A percentile compares a stretch with the other conserved stretches of the same genome.
Conservation (phyloP, 2,888 invertebrate genomes). For the Drosophila quasianomalipes region DNA sequence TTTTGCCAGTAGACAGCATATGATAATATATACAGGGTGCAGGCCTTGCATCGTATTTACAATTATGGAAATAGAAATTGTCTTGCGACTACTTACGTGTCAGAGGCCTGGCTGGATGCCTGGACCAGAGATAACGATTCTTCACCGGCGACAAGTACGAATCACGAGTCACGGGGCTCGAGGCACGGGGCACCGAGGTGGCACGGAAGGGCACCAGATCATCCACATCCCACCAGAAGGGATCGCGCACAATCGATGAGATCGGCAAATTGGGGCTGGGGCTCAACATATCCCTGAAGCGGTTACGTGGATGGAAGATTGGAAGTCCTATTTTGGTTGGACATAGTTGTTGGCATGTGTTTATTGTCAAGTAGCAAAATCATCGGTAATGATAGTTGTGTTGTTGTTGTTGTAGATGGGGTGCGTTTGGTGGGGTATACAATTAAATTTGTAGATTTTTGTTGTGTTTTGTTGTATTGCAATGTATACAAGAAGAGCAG, state of each 20-base stretch:
- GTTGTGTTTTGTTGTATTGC: slow-evolving; percentile 65
- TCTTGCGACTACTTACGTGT: slow-evolving; percentile 88
- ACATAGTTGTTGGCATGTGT: slow-evolving; percentile 51
- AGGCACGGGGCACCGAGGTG: slow-evolving; percentile 87
- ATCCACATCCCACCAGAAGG: slow-evolving; percentile 95
- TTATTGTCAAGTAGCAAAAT: slow-evolving; percentile 51
- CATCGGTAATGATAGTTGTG: slow-evolving; percentile 49
- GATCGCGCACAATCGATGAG: slow-evolving; percentile 93
- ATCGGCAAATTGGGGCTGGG: slow-evolving; percentile 92
- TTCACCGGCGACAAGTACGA: slow-evolving; percentile 96
- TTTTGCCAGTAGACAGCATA: slow-evolving; percentile 11
- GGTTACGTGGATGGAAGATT: slow-evolving; percentile 89
- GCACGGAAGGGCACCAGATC: slow-evolving; percentile 91
- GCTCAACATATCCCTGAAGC: slow-evolving; percentile 90
- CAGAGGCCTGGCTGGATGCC: slow-evolving; percentile 95
- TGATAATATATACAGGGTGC: slow-evolving; percentile 48
- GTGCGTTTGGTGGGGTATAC: slow-evolving; percentile 60
- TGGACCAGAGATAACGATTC: slow-evolving; percentile 96
- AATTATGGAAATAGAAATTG: not conserved
- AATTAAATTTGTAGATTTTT: slow-evolving; percentile 59
- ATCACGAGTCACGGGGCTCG: slow-evolving; percentile 91
- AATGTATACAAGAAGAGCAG: slow-evolving; percentile 82
- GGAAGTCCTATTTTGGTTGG: slow-evolving; percentile 87
- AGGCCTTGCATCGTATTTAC: slow-evolving; percentile 36
- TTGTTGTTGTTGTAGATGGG: slow-evolving; percentile 41